These are phyloP conservation scores for Callipepla californica DNA, from an alignment of 2,113 vertebrate species.

Conservation along the genomic window DNA sequence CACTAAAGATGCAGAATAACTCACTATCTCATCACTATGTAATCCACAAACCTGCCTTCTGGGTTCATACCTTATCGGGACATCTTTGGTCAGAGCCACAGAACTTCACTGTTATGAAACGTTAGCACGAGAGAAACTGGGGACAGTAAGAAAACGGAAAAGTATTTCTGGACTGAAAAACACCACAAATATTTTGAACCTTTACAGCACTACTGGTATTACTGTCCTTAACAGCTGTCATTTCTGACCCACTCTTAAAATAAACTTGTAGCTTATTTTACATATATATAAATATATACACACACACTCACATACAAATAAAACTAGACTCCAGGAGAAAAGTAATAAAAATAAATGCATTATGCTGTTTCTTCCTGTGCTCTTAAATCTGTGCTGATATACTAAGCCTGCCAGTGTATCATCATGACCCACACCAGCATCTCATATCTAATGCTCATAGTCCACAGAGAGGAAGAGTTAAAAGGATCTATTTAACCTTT, in stretches of 20 bases:
- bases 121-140: neutral
- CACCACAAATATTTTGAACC: neutral
- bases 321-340: neutral
- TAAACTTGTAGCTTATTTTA: neutral
- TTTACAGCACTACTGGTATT: neutral
- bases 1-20: neutral
- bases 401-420: neutral
- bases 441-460: fast-evolving
- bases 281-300: neutral
- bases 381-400: neutral
- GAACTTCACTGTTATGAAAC: neutral
- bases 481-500: neutral
- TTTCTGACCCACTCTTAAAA: neutral
- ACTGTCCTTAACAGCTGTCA: neutral
- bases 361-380: neutral
- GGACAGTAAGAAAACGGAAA: neutral
- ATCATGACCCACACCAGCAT: neutral
- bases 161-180: neutral
- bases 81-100: neutral
- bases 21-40: neutral
- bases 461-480: neutral
- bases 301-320: neutral
- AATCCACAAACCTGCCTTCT: neutral
- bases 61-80: neutral
- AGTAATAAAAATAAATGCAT: neutral